These are phyloP conservation scores for Oreamnos americanus DNA, from an alignment of 2,113 vertebrate species.

Conservation along the genomic window DNA sequence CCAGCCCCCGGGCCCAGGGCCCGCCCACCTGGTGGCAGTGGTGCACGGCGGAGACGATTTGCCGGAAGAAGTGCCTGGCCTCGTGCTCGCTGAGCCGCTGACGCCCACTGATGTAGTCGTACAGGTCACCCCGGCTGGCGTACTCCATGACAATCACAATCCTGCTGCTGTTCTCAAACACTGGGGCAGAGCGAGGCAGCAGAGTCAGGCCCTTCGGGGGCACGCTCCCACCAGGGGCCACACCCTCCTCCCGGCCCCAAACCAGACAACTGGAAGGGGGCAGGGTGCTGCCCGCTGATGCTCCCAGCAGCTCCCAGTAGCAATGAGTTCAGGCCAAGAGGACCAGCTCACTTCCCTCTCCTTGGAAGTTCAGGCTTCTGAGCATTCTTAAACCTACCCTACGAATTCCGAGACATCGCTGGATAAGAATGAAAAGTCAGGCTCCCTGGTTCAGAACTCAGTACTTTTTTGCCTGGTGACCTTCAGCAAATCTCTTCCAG, in stretches of 20 bases:
- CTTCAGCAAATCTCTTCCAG: neutral
- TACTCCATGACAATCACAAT: constrained; percentile 99
- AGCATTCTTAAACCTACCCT: neutral
- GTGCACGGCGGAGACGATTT: constrained; percentile 93
- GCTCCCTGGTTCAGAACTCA: neutral
- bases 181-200: constrained; percentile 67
- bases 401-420: neutral
- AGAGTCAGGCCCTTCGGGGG: neutral
- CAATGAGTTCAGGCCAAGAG: neutral
- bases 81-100: constrained; percentile 87
- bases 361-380: neutral
- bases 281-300: neutral
- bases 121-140: constrained; percentile 93
- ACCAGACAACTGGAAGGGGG: neutral
- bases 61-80: constrained; percentile 93
- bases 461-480: neutral
- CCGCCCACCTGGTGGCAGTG: constrained; percentile 93
- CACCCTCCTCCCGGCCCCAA: neutral
- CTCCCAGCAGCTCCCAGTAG: neutral
- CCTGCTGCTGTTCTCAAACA: constrained; percentile 98
- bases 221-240: neutral
- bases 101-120: constrained; percentile 92
- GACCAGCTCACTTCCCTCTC: neutral
- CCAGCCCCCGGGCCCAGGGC: neutral
- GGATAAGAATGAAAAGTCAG: neutral